Evolutionary conservation across 2,113 vertebrate genomes (phyloP), one percentile per base, ranked within the genome.

Genomic region (Lutjanus erythropterus): DNA sequence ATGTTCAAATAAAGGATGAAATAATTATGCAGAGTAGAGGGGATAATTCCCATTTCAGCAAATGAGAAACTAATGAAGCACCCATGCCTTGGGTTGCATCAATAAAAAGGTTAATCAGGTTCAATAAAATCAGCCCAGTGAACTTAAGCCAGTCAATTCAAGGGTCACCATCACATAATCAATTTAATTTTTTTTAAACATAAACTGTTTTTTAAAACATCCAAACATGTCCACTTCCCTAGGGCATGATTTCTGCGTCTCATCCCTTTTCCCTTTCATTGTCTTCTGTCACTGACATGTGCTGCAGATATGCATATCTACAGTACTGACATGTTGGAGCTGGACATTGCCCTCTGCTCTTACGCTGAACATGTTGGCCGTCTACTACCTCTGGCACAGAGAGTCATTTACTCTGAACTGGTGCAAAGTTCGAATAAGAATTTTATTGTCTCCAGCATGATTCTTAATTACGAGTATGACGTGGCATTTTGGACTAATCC

Each of bases 281-380:
- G 23, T 68, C 47, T 41, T 59, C 33, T 70, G 53, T 73, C 21
- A 29, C 27, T 71, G 35, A 60, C 58, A 7, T 71, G 59, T 69
- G 59, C 29, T 50, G 39, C 21, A 59, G 86, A 89, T 84, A 80
- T 68, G 64, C 71, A 61, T 80, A 84, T 89, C 86, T 85, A 52
- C 19, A 78, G 15, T 55, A 16, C 77, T 91, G 90, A 78, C 87
- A 55, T 74, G 94, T 91, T 94, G 92, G 91, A 88, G 58, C 82
- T 89, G 93, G 80, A 94, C 94, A 44, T 94, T 94, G 90, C 58
- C 73, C 93, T 89, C 75, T 89, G 83, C 46, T 86, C 85, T 15
- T 52, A 47, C 60, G 39, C 6, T 55, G 41, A 85, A 60, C 74
- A 33, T 61, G 78, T 86, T 81, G 84, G 81, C 79, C 67, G 9